Conservation (phyloP, 2,797 vertebrate species). For the Myotis daubentonii region DNA sequence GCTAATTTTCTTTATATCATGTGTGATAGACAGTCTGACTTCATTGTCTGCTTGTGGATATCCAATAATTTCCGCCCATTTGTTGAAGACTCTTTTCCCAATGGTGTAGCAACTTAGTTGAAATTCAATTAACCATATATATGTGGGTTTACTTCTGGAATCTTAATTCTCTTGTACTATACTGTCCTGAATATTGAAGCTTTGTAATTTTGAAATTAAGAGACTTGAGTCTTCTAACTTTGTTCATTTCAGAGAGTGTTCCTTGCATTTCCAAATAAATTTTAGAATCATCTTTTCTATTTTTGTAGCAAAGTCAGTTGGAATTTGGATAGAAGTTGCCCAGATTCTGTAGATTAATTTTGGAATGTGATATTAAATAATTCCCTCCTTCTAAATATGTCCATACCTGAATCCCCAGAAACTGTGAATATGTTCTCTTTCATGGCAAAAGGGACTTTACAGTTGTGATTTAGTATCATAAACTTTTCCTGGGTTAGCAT, state of each 20-base stretch:
- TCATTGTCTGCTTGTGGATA: neutral
- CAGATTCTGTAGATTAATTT: neutral
- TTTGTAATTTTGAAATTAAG: neutral
- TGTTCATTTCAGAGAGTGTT: neutral
- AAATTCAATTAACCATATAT: neutral
- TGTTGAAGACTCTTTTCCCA: neutral
- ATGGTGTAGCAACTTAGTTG: neutral
- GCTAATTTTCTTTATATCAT: neutral
- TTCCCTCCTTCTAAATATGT: neutral
- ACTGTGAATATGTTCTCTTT: neutral
- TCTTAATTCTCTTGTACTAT: neutral
- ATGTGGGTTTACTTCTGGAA: neutral
- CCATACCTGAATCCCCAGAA: neutral
- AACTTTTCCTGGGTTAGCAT: neutral
- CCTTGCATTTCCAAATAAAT: neutral
- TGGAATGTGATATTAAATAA: neutral
- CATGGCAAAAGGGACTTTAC: neutral
- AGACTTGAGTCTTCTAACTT: neutral
- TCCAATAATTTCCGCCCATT: neutral
- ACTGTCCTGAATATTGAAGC: neutral
- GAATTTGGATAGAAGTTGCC: neutral
- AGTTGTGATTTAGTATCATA: neutral
- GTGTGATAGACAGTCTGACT: neutral
- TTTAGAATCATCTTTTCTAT: neutral
- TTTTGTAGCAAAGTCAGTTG: neutral